Evolutionary conservation across 2,888 invertebrate genomes (phyloP), one percentile per base, ranked within the genome.

Genomic region (Metallyticus violacea): DNA sequence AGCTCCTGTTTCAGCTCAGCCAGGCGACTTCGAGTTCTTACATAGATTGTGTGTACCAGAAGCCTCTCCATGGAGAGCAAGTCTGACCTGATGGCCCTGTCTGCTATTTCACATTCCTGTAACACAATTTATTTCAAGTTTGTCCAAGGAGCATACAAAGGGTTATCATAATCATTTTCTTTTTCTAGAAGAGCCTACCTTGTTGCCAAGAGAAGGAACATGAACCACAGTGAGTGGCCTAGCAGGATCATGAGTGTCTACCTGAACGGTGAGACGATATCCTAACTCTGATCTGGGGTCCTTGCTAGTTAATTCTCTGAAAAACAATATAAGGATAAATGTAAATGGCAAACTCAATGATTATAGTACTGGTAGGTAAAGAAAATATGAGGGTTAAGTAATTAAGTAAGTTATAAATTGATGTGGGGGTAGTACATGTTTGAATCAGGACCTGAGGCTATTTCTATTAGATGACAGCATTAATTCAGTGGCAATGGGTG

Each of bases 1-100:
- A 97, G 92, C 90, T 97, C 94, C 88, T 96, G 95, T 91, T 96
- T 96, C 62, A 98, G 94, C 90, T 98, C 97, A 77, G 94, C 94
- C 22, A 98, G 93, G 79, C 98, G 94, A 88, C 97, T 96, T 85
- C 97, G 94, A 0, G 98, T 97, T 89, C 99, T 94, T 86, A 98
- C 96, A 91, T 99, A 98, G 89, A 99, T 98, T 0, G 99, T 99
- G 91, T 98, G 98, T 6, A 99, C 98, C 77, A 99, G 93, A 85
- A 99, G 93, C 77, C 98, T 95, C 93, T 99, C 99, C 95, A 99
- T 97, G 6, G 98, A 98, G n/a, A 99, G 93, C 90, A 97, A 95
- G 92, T 98, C 98, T 28, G 97, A 97, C 89, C 97, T 94, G 79
- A 97, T 96, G 22, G 97, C 97, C 88, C 95, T 92, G 90, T 96